These are phyloP conservation scores for Ceratina australensis DNA, from an alignment of 1,140 invertebrate genomes.

Conservation along the genomic window DNA sequence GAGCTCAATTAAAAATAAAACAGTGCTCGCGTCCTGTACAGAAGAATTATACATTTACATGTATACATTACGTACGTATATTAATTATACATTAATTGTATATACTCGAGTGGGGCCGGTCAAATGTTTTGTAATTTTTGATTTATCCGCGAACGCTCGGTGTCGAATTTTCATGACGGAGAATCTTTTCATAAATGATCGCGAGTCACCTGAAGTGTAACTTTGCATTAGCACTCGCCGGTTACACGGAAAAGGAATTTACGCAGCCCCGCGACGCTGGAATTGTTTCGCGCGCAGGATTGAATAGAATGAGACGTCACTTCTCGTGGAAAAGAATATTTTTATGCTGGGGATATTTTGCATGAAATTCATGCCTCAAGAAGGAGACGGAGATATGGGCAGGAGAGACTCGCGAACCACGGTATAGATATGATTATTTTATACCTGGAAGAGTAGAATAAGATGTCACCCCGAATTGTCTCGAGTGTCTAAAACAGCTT, in stretches of 20 bases:
- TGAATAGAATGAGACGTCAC: constrained; percentile 33
- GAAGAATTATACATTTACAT: too few relatives aligned
- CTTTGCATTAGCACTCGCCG: neutral
- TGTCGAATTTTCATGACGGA: neutral
- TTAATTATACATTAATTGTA: too few relatives aligned
- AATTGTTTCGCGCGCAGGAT: constrained; percentile 13
- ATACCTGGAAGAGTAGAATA: constrained; percentile 39
- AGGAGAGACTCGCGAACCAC: constrained; percentile 9
- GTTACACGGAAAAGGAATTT: constrained; percentile 6
- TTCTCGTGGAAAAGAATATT: constrained; percentile 18
- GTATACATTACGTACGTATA: too few relatives aligned
- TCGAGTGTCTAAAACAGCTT: constrained; percentile 37
- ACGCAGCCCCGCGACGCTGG: neutral
- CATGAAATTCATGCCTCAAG: constrained; percentile 15
- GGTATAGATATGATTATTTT: constrained; percentile 42
- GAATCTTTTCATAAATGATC: neutral
- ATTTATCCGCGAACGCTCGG: neutral
- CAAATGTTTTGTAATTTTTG: neutral
- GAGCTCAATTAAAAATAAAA: too few relatives aligned
- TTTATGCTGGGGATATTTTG: constrained; percentile 28
- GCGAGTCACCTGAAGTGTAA: constrained; percentile 3
- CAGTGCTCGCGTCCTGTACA: too few relatives aligned
- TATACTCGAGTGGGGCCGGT: neutral
- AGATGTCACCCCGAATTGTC: constrained; percentile 43
- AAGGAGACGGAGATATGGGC: neutral